These are phyloP conservation scores for Lagopus leucura DNA, from an alignment of 2,113 vertebrate species.

Conservation along the genomic window DNA sequence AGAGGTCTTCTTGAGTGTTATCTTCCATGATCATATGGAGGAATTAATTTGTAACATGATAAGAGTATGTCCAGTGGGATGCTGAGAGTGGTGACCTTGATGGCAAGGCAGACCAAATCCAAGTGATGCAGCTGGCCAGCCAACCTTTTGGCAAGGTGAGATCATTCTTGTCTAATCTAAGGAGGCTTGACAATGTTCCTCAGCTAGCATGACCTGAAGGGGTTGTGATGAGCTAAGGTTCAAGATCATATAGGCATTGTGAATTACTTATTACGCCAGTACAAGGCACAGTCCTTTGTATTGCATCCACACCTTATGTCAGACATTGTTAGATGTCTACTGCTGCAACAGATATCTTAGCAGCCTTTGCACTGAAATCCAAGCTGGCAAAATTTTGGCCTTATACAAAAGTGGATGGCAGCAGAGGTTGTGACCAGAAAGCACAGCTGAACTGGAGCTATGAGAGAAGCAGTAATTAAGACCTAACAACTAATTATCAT, in stretches of 20 bases:
- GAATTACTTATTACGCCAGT: not conserved
- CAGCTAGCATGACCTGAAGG: not conserved
- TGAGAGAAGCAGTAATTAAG: constrained; percentile 39
- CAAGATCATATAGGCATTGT: not conserved
- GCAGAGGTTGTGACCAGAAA: not conserved
- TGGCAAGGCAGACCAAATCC: not conserved
- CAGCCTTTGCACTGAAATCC: not conserved
- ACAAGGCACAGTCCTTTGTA: not conserved
- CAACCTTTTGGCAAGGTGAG: not conserved
- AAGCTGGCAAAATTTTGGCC: not conserved
- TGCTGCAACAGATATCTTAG: not conserved
- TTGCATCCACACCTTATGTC: not conserved
- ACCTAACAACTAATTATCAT: constrained; percentile 23
- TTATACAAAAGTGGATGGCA: not conserved
- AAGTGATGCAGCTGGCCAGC: not conserved
- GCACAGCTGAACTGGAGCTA: not conserved
- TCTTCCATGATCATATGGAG: not conserved
- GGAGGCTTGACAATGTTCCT: not conserved
- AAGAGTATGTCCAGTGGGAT: not conserved
- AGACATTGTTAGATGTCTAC: not conserved
- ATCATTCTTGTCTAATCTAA: not conserved
- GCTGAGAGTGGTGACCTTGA: not conserved
- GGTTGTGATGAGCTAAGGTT: not conserved
- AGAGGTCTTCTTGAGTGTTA: not conserved
- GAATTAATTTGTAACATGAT: not conserved